phyloP scores from a whole-genome alignment of 2,797 vertebrate genomes.

The Perodicticus potto region DNA sequence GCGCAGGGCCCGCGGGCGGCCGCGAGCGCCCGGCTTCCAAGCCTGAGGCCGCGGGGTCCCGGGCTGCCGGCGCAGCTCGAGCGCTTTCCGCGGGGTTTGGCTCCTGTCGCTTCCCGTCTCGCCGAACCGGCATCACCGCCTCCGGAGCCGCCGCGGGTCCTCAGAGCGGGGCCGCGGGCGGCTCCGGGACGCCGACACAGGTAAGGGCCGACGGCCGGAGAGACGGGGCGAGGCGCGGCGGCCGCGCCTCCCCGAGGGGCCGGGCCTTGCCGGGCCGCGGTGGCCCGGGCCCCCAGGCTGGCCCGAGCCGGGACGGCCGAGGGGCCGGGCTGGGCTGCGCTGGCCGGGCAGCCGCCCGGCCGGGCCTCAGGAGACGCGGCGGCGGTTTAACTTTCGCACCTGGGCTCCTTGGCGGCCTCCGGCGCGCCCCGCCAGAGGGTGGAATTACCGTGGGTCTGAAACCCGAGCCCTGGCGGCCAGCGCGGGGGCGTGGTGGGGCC shows the following conservation, averaged over 20 bases:
- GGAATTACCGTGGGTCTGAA: background rate
- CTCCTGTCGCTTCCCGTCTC: slow-evolving; percentile 88
- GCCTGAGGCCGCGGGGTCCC: background rate
- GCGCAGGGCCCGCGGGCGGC: background rate
- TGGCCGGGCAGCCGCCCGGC: background rate
- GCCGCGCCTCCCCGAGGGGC: background rate
- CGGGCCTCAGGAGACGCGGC: slow-evolving; percentile 1
- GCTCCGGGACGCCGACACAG: background rate
- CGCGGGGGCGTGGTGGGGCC: background rate
- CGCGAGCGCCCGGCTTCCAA: accelerated
- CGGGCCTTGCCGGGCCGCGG: background rate
- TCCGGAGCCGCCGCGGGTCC: background rate
- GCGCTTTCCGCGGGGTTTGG: slow-evolving; percentile 86
- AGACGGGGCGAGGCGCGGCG: background rate
- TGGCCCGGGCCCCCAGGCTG: no score
- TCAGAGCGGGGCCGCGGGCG: background rate
- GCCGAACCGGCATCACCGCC: background rate
- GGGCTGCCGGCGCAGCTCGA: background rate
- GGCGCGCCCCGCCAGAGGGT: background rate
- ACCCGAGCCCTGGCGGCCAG: background rate
- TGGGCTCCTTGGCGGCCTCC: background rate
- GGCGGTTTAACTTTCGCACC: slow-evolving; percentile 34
- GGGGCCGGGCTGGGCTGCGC: background rate
- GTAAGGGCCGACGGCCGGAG: background rate
- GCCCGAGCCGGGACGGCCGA: background rate